These are phyloP conservation scores for Rhyacophila evoluta DNA, from an alignment of 2,888 invertebrate genomes.

Conservation along the genomic window DNA sequence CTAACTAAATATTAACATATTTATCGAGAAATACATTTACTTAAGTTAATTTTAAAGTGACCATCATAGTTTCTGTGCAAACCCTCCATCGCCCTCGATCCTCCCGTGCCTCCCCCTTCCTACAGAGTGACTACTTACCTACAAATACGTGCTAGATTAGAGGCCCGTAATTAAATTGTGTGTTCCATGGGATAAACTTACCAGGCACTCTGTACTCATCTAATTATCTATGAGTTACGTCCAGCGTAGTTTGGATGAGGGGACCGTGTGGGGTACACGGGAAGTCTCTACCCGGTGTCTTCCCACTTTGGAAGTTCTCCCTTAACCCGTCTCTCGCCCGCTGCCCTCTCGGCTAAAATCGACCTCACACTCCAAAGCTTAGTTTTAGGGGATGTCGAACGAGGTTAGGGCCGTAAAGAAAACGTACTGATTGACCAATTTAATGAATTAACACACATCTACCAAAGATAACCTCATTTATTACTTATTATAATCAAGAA, in stretches of 20 bases:
- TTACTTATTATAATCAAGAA: too few species aligned
- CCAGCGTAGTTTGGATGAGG: slow-evolving; percentile 47
- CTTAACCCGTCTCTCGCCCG: slow-evolving; percentile 17
- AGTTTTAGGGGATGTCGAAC: not conserved
- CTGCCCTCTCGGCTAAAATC: slow-evolving; percentile 26
- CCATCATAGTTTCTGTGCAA: slow-evolving; percentile 18
- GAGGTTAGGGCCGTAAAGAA: slow-evolving; percentile 8
- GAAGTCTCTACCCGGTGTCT: not conserved
- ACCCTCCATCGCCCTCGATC: not conserved
- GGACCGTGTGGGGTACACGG: slow-evolving; percentile 3
- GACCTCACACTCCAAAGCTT: not conserved
- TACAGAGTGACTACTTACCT: slow-evolving; percentile 47
- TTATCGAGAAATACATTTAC: slow-evolving; percentile 11
- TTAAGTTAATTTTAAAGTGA: slow-evolving; percentile 22
- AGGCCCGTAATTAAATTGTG: slow-evolving; percentile 55
- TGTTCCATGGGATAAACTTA: slow-evolving; percentile 56
- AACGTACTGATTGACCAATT: slow-evolving; percentile 9
- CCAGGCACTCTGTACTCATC: slow-evolving; percentile 55
- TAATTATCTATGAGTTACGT: slow-evolving; percentile 55
- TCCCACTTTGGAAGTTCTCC: slow-evolving; percentile 23
- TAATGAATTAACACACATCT: not conserved
- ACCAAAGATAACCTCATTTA: too few species aligned
- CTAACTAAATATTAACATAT: slow-evolving; percentile 24
- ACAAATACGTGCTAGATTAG: slow-evolving; percentile 53
- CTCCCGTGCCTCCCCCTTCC: not conserved